Conservation (phyloP, 2,888 invertebrate species). For the Hypercompe scribonia region DNA sequence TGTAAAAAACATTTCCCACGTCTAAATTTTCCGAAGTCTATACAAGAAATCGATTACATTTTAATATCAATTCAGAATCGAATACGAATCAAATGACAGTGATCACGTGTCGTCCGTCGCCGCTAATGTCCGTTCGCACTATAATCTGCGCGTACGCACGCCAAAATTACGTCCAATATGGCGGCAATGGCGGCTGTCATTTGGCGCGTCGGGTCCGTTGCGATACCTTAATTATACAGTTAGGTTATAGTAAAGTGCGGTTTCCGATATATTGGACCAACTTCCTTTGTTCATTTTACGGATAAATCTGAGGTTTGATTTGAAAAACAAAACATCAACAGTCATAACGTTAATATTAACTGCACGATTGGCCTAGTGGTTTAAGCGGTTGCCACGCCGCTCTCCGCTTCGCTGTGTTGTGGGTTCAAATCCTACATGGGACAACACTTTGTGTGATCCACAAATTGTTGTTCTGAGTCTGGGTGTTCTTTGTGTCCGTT, state of each 20-base stretch:
- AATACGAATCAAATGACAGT: slow-evolving; percentile 62
- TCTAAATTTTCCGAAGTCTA: slow-evolving; percentile 40
- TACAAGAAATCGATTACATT: slow-evolving; percentile 60
- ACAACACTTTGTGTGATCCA: no score
- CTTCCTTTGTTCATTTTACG: slow-evolving; percentile 59
- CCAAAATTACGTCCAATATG: slow-evolving; percentile 76
- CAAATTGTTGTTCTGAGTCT: no score
- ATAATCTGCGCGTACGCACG: slow-evolving; percentile 77
- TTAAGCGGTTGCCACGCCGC: no score
- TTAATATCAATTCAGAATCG: slow-evolving; percentile 62
- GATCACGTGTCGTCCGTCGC: slow-evolving; percentile 71
- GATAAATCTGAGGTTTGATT: slow-evolving; percentile 23
- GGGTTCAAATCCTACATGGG: no score
- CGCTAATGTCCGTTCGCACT: slow-evolving; percentile 72
- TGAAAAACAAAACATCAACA: slow-evolving; percentile 5
- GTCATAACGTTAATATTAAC: slow-evolving; percentile 5
- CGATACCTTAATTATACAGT: slow-evolving; percentile 71
- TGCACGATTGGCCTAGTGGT: no score
- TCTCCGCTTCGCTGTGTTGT: no score
- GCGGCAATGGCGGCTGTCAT: slow-evolving; percentile 76
- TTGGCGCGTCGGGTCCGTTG: slow-evolving; percentile 68
- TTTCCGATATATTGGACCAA: slow-evolving; percentile 63
- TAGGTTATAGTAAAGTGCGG: slow-evolving; percentile 56
- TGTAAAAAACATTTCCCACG: slow-evolving; percentile 24
- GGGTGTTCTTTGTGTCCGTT: no score